Base-by-base conservation (phyloP, 1,140 invertebrate species). In the Nixonia krombeini region DNA sequence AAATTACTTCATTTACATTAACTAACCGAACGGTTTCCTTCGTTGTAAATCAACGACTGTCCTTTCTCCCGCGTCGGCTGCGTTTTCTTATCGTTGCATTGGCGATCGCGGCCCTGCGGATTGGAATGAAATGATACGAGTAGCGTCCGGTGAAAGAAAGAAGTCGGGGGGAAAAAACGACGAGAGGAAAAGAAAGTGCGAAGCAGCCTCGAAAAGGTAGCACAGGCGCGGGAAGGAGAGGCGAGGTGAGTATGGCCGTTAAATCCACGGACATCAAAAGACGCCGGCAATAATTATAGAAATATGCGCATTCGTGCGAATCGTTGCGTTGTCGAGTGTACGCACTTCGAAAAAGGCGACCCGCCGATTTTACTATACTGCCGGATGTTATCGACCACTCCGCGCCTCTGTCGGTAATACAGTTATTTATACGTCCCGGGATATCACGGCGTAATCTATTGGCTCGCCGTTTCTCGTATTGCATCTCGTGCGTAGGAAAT, bases 201-300 rank as follows among this genome's bases (percentile, higher is more conserved):
- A 45, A 70, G 56, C 47, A 59, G 58, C 16, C 23, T 33, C 53
- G 23, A 61, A 68, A 62, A 65, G 46, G 18, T 42, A 42, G 28
- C 18, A 7, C 8, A n/a, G 29, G 31, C 49, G 64, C 17, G 59
- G 17, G 42, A 55, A 45, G 17, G 62, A 38, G 68, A 67, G 53
- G 53, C 26, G 64, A 52, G 55, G 44, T 58, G 40, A 13, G 31
- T 44, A 44, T 35, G 57, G 46, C 53, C 50, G 51, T 65, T 49
- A 69, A 71, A 50, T 70, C 65, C 51, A 69, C 50, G 47, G 25
- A 75, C 72, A 80, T 83, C 79, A 84, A 83, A 83, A 78, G 63
- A 67, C 31, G 67, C 82, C 80, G 81, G 72, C 79, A 81, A 82
- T 84, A 83, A 84, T 83, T 84, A 84, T 76, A 81, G 78, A 83